phyloP scores from a whole-genome alignment of 2,113 vertebrate species.

The Leuciscus idus region DNA sequence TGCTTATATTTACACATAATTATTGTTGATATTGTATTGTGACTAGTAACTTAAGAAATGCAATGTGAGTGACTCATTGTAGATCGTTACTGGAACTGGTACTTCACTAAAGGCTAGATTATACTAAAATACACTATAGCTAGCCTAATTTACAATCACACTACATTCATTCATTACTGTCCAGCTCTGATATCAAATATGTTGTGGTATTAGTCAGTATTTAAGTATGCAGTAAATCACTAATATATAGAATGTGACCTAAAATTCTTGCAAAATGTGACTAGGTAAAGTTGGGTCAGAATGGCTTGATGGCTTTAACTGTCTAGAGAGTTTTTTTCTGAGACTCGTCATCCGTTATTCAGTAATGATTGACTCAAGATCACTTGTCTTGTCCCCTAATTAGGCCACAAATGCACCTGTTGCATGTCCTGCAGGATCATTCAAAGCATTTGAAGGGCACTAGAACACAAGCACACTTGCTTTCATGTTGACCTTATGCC shows the following conservation, averaged over 20 bases:
- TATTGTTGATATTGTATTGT: neutral
- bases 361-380: constrained; percentile 25
- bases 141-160: neutral
- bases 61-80: neutral
- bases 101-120: neutral
- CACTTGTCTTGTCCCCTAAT: constrained; percentile 13
- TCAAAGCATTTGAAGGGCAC: constrained; percentile 28
- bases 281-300: neutral
- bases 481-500: constrained; percentile 22
- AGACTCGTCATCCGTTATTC: constrained; percentile 19
- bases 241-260: neutral
- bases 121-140: neutral
- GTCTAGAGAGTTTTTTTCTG: neutral
- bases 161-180: neutral
- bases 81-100: neutral
- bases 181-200: neutral
- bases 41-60: neutral
- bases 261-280: neutral
- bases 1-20: neutral
- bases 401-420: constrained; percentile 14
- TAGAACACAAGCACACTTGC: constrained; percentile 26
- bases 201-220: neutral
- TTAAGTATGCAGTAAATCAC: neutral
- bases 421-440: constrained; percentile 18
- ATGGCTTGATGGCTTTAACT: constrained; percentile 3